Evolutionary conservation across 2,113 vertebrate species (phyloP).

Genomic region (Malurus cyaneus): DNA sequence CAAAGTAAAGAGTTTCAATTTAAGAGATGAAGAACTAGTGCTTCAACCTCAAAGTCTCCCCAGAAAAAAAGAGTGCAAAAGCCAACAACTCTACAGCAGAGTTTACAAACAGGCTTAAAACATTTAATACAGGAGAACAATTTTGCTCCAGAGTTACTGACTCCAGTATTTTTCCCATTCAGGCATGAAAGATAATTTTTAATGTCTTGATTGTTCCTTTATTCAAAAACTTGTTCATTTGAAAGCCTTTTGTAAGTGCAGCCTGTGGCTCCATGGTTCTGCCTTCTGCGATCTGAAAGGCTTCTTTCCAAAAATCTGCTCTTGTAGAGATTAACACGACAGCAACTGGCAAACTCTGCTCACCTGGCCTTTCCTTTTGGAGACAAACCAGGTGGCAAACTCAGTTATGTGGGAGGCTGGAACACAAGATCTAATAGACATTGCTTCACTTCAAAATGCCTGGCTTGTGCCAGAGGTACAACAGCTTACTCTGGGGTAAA

Average conservation of each 20-base stretch:
- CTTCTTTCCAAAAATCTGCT: neutral
- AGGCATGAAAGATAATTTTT: neutral
- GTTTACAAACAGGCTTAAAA: neutral
- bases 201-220: neutral
- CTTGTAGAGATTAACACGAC: neutral
- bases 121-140: neutral
- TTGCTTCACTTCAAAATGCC: neutral
- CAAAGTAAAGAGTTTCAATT: neutral
- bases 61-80: neutral
- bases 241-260: neutral
- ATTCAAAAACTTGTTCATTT: neutral
- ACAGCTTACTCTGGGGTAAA: neutral
- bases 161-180: neutral
- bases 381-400: conserved; percentile 5
- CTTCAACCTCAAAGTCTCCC: neutral
- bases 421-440: neutral
- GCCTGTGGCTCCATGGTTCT: neutral
- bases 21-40: neutral
- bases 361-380: neutral
- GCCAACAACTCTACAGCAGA: neutral
- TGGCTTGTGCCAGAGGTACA: neutral
- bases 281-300: neutral
- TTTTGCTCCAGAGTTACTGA: neutral
- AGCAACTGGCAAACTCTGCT: neutral
- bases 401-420: neutral